Evolutionary conservation across 2,797 vertebrate genomes (phyloP).

Genomic region (Ciconia nigra): DNA sequence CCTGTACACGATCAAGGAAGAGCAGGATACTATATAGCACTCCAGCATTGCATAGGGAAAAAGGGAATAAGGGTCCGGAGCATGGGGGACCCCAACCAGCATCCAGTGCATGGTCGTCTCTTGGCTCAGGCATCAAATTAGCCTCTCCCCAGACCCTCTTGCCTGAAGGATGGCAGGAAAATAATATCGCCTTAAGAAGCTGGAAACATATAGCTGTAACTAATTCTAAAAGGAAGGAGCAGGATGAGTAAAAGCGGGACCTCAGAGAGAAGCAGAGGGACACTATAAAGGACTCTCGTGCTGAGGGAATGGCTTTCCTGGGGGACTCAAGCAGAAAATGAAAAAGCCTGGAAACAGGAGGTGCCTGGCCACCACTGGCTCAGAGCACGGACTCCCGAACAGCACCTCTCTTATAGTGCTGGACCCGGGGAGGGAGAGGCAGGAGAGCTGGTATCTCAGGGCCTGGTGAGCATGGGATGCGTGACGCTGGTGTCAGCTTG

Average conservation of each 20-base stretch:
- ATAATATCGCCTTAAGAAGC: neutral
- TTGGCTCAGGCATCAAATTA: neutral
- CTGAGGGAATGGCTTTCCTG: neutral
- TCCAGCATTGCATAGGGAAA: neutral
- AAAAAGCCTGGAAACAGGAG: neutral
- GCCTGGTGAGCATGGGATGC: accelerated
- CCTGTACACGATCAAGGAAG: accelerated
- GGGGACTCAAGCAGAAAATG: neutral
- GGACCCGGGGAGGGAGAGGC: neutral
- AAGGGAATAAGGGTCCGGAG: neutral
- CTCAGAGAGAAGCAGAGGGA: neutral
- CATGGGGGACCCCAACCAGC: neutral
- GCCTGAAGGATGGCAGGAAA: neutral
- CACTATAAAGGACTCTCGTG: neutral
- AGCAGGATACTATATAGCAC: accelerated
- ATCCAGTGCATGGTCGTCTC: neutral
- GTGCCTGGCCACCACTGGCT: neutral
- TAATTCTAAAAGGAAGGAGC: neutral
- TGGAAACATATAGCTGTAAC: neutral
- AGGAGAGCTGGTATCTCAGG: neutral
- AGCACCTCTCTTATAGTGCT: neutral
- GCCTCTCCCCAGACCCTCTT: neutral
- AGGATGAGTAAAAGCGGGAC: neutral
- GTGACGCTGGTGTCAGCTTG: neutral
- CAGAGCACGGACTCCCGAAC: neutral